Evolutionary conservation across 2,888 invertebrate genomes (phyloP), one percentile per base, ranked within the genome.

Genomic region (Sinopyrophorus schimmeli): DNA sequence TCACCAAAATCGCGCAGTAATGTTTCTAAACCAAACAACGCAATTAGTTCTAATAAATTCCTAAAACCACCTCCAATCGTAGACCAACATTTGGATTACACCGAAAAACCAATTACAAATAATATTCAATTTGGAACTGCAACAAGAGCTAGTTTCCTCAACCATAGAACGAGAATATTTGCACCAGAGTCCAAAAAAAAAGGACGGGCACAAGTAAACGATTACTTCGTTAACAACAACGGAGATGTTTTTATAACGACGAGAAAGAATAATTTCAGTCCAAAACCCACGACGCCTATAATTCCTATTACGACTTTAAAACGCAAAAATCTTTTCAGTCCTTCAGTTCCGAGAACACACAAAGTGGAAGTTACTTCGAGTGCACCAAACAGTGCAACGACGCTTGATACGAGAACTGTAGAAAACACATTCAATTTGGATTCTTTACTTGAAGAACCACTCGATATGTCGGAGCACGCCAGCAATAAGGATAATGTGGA

Each of bases 361-460:
- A 32, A n/a, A 23, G 5, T 15, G 1, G 31, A 30, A 16, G 62
- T 60, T 49, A 57, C 58, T 11, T 74, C 76, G 10, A 27, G 2
- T 5, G 26, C 28, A 24, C 43, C 47, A 9, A 39, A 27, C 14
- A 24, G 21, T 16, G 7, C 46, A 5, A 37, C 49, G 3, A 51
- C 53, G 9, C 18, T 28, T 21, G 28, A 21, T 3, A 18, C 23
- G 1, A 37, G 44, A 37, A 54, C 60, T 5, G 43, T 59, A 7
- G 58, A 59, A 54, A 64, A 60, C 46, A 58, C 54, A 5, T 66
- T 79, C 57, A 79, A 80, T 61, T 71, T 81, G 57, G 80, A 80
- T 62, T 78, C 80, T 5, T 67, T 81, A 43, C 72, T 81, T 17
- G 80, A 81, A 70, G 81, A 80, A 61, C 78, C 80, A 30, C 77